Evolutionary conservation across 1,140 invertebrate genomes (phyloP).

Genomic region (Melipona quadrifasciata): DNA sequence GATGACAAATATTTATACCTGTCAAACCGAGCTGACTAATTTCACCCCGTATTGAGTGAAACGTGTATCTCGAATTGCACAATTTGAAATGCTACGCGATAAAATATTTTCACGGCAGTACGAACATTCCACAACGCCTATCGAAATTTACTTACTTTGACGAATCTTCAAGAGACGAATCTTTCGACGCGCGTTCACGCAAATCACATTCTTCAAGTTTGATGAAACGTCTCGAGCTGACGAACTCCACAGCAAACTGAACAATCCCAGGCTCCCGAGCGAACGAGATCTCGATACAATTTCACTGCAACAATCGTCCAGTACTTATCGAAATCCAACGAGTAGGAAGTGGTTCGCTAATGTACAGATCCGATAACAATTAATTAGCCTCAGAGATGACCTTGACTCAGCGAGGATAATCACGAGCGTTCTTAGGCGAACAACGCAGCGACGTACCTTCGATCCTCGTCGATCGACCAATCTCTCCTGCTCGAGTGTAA

Average conservation of each 20-base stretch:
- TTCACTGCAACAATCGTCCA: not conserved
- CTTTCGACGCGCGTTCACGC: not conserved
- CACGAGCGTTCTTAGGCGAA: not conserved
- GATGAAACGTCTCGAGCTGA: not conserved
- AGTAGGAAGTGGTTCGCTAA: slow-evolving; percentile 31
- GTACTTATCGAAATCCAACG: not conserved
- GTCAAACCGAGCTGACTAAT: not conserved
- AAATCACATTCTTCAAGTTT: not conserved
- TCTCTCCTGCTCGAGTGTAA: slow-evolving; percentile 1
- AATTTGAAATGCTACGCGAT: not conserved
- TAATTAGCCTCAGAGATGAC: slow-evolving; percentile 40
- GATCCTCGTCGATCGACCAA: not conserved
- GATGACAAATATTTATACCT: not conserved
- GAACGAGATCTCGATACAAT: not conserved
- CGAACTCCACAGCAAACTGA: not conserved
- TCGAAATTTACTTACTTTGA: not conserved
- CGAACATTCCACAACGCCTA: not conserved
- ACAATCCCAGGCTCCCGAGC: not conserved
- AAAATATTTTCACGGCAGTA: not conserved
- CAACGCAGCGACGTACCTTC: slow-evolving; percentile 3
- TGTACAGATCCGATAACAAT: slow-evolving; percentile 45
- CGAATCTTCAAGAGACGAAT: not conserved
- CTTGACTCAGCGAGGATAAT: slow-evolving; percentile 27
- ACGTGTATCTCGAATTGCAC: not conserved
- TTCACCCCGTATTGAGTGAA: not conserved